These are phyloP conservation scores for Guaruba guarouba DNA, from an alignment of 2,113 vertebrate species.

Conservation along the genomic window DNA sequence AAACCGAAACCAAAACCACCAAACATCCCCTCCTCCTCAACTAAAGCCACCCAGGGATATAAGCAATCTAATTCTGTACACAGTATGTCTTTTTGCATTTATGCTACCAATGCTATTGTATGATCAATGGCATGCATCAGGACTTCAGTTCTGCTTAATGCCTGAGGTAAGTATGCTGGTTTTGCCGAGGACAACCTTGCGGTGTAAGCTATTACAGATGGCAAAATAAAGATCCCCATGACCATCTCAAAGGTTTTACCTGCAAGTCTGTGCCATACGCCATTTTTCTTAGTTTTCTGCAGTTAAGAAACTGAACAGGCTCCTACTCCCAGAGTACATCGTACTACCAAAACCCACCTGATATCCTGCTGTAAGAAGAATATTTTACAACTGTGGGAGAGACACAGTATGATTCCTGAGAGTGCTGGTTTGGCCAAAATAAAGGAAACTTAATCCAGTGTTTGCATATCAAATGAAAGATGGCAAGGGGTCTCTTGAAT, in stretches of 20 bases:
- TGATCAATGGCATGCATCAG: neutral
- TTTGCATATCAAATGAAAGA: conserved; percentile 55
- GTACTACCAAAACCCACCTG: neutral
- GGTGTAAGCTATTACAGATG: neutral
- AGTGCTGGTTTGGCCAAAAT: conserved; percentile 14
- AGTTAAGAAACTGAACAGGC: conserved; percentile 9
- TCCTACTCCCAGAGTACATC: neutral
- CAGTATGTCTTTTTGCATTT: neutral
- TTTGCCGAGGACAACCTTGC: neutral
- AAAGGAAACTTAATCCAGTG: conserved; percentile 54
- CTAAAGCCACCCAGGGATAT: neutral
- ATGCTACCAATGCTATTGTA: neutral
- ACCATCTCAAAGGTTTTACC: neutral
- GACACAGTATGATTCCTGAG: neutral
- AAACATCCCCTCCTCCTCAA: neutral
- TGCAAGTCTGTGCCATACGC: neutral
- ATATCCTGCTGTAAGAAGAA: neutral
- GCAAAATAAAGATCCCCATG: neutral
- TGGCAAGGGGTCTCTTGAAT: neutral
- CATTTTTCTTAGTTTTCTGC: conserved; percentile 11
- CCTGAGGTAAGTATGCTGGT: neutral
- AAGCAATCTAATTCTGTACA: neutral
- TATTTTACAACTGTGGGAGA: conserved; percentile 32
- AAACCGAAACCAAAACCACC: neutral
- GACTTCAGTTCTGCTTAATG: neutral